Evolutionary conservation across 2,888 invertebrate species (phyloP).

Genomic region (Cephus pulcher): DNA sequence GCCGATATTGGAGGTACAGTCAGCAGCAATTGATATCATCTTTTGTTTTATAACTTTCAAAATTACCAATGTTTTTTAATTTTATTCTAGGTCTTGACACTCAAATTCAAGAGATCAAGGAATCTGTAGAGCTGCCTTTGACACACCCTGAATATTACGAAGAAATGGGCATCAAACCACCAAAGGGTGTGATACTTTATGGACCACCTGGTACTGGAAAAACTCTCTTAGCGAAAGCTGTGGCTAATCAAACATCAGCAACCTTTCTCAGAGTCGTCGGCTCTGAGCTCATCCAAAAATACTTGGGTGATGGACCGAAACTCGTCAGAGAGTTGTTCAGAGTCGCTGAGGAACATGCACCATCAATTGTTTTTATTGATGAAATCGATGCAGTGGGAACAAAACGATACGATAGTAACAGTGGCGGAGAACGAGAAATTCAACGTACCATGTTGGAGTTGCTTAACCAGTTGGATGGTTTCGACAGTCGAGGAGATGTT

Average conservation of each 20-base stretch:
- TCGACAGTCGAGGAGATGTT: slow-evolving; percentile 63
- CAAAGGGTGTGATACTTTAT: slow-evolving; percentile 98
- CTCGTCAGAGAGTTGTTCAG: slow-evolving; percentile 96
- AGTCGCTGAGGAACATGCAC: slow-evolving; percentile 99
- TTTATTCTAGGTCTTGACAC: slow-evolving; percentile 79
- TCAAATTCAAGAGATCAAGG: slow-evolving; percentile 98
- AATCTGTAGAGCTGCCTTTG: slow-evolving; percentile 97
- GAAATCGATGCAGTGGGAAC: slow-evolving; percentile 99
- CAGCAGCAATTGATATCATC: background rate
- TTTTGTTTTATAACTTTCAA: background rate
- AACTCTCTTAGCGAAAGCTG: slow-evolving; percentile 97
- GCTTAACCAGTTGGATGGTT: slow-evolving; percentile 96
- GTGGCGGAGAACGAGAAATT: slow-evolving; percentile 99
- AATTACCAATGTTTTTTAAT: background rate
- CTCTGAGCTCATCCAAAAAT: slow-evolving; percentile 99
- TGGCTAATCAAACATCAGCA: slow-evolving; percentile 99
- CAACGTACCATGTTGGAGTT: slow-evolving; percentile 99
- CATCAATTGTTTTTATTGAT: slow-evolving; percentile 99
- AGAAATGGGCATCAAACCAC: slow-evolving; percentile 99
- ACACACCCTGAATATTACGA: slow-evolving; percentile 99
- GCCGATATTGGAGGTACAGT: slow-evolving; percentile 91
- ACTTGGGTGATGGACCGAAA: slow-evolving; percentile 99
- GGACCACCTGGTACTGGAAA: slow-evolving; percentile 99
- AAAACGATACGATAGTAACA: slow-evolving; percentile 98
- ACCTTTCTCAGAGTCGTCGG: slow-evolving; percentile 99